These are phyloP conservation scores for Drosophila ochracea DNA, from an alignment of 2,888 invertebrate species.

Conservation along the genomic window DNA sequence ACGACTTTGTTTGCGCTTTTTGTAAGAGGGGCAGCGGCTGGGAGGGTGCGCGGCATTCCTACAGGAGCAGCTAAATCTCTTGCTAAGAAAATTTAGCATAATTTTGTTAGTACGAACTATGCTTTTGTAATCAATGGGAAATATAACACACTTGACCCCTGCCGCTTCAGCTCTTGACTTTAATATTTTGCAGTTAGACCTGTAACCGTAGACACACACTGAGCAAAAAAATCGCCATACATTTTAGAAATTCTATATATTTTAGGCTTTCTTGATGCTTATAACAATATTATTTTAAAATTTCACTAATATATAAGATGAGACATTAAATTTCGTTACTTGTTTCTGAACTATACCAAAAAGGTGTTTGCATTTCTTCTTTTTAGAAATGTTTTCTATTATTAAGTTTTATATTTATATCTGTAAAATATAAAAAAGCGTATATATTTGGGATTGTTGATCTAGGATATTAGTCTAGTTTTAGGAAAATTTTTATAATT, in stretches of 20 bases:
- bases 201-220: not conserved
- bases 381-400: not conserved
- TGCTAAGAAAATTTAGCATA: constrained; percentile 58
- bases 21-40: not conserved
- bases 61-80: constrained; percentile 15
- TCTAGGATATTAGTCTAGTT: not conserved
- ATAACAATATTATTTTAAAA: not conserved
- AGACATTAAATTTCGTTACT: not conserved
- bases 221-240: not conserved
- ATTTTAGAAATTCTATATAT: no score
- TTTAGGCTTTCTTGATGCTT: not conserved
- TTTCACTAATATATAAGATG: not conserved
- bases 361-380: not conserved
- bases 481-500: not conserved
- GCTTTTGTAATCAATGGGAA: constrained; percentile 66
- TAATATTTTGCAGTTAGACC: not conserved
- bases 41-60: not conserved
- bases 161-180: constrained; percentile 25
- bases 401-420: not conserved
- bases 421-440: not conserved
- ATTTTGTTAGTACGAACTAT: constrained; percentile 64
- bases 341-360: not conserved
- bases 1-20: constrained; percentile 55
- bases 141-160: constrained; percentile 39
- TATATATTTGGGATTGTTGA: not conserved